phyloP scores from a whole-genome alignment of 2,888 invertebrate species.

The Idaea aversata region DNA sequence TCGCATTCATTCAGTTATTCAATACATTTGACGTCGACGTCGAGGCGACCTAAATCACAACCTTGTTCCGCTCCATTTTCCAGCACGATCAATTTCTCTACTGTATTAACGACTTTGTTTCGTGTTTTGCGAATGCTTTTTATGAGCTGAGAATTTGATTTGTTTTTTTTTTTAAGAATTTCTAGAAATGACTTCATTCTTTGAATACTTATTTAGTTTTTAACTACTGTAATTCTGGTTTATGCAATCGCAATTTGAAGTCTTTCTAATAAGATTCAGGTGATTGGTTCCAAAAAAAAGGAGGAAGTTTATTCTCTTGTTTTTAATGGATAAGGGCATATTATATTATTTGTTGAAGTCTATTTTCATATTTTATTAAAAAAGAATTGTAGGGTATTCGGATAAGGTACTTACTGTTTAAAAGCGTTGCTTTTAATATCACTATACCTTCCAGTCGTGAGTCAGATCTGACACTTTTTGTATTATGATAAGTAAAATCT shows the following conservation, averaged over 20 bases:
- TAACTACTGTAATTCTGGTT: neutral
- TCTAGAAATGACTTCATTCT: neutral
- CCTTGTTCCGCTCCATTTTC: slow-evolving; percentile 9
- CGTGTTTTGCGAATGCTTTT: slow-evolving; percentile 12
- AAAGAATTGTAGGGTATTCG: too few relatives aligned
- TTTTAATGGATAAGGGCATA: too few relatives aligned
- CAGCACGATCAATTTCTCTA: slow-evolving; percentile 3
- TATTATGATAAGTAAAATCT: too few relatives aligned
- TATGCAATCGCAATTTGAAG: neutral
- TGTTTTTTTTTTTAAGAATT: slow-evolving; percentile 5
- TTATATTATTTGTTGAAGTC: too few relatives aligned
- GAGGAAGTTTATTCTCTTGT: too few relatives aligned
- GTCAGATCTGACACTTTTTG: too few relatives aligned
- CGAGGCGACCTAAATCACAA: slow-evolving; percentile 21
- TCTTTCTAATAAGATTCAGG: too few relatives aligned
- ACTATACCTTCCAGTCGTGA: too few relatives aligned
- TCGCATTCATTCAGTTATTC: slow-evolving; percentile 20
- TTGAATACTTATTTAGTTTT: neutral
- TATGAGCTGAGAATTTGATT: slow-evolving; percentile 5
- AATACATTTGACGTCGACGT: slow-evolving; percentile 9
- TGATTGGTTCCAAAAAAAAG: too few relatives aligned
- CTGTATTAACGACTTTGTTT: slow-evolving; percentile 23
- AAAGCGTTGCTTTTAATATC: too few relatives aligned
- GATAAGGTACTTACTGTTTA: too few relatives aligned
- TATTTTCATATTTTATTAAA: too few relatives aligned